These are phyloP conservation scores for Myxocyprinus asiaticus DNA, from an alignment of 2,113 vertebrate species.

Conservation along the genomic window DNA sequence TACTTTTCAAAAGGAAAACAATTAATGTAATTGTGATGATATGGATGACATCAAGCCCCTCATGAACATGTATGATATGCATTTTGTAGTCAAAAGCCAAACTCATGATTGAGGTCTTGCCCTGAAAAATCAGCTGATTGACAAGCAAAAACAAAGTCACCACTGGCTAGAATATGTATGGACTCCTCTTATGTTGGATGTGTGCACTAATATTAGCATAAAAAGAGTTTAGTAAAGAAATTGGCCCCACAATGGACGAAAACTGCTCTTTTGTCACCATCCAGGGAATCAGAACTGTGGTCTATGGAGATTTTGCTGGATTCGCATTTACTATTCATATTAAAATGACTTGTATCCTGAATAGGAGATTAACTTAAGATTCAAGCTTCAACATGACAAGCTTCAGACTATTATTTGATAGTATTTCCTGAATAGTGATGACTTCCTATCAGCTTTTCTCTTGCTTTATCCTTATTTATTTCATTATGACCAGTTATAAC, in stretches of 20 bases:
- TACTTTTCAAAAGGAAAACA: not conserved
- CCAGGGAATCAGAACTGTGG: slow-evolving; percentile 67
- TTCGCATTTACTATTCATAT: slow-evolving; percentile 70
- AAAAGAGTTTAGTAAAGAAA: slow-evolving; percentile 41
- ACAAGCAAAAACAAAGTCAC: not conserved
- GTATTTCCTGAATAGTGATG: slow-evolving; percentile 15
- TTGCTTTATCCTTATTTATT: slow-evolving; percentile 45
- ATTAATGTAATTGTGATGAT: not conserved
- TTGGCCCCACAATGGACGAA: not conserved
- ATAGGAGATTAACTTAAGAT: slow-evolving; percentile 76
- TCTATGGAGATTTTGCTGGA: slow-evolving; percentile 70
- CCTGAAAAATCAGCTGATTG: not conserved
- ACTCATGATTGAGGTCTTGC: slow-evolving; percentile 7
- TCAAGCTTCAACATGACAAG: slow-evolving; percentile 71
- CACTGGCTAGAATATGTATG: slow-evolving; percentile 11
- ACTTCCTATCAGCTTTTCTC: slow-evolving; percentile 12
- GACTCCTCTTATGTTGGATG: not conserved
- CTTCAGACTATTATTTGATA: slow-evolving; percentile 34
- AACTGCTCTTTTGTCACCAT: slow-evolving; percentile 60
- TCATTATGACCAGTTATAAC: slow-evolving; percentile 56
- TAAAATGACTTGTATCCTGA: slow-evolving; percentile 70
- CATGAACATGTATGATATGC: not conserved
- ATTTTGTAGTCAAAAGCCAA: not conserved
- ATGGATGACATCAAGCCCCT: not conserved
- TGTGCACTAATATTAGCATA: slow-evolving; percentile 41